Evolutionary conservation across 2,113 vertebrate genomes (phyloP).

Genomic region (Junco hyemalis): DNA sequence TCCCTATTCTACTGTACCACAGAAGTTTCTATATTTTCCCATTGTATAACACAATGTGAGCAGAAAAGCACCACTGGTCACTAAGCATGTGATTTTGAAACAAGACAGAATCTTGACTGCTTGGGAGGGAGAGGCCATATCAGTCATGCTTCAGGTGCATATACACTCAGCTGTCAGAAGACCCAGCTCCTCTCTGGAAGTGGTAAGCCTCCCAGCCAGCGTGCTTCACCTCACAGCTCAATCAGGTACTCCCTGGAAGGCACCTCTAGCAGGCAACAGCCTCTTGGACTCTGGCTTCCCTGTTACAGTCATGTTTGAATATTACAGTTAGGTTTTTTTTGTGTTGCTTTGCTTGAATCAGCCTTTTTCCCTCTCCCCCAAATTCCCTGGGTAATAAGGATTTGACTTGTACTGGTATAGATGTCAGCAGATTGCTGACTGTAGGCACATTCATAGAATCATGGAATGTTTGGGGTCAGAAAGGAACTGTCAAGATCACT

Average conservation of each 20-base stretch:
- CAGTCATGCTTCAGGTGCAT: background rate
- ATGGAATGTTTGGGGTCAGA: background rate
- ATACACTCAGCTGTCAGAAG: background rate
- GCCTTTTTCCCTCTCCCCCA: background rate
- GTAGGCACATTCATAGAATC: background rate
- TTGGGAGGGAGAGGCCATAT: background rate
- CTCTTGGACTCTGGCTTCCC: background rate
- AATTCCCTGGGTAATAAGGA: background rate
- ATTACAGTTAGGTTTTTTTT: background rate
- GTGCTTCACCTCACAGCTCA: background rate
- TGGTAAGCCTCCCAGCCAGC: background rate
- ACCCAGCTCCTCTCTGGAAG: background rate
- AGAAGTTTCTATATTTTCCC: background rate
- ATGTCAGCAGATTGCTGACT: background rate
- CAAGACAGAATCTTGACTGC: background rate
- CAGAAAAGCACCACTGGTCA: background rate
- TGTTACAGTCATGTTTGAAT: background rate
- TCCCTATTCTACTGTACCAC: background rate
- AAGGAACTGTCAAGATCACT: background rate
- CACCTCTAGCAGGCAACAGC: background rate
- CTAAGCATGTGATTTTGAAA: background rate
- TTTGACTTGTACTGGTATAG: background rate
- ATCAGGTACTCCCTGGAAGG: background rate
- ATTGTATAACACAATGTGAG: background rate
- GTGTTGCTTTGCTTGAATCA: background rate